These are phyloP conservation scores for Oophaga sylvatica DNA, from an alignment of 2,797 vertebrate species.

Conservation along the genomic window DNA sequence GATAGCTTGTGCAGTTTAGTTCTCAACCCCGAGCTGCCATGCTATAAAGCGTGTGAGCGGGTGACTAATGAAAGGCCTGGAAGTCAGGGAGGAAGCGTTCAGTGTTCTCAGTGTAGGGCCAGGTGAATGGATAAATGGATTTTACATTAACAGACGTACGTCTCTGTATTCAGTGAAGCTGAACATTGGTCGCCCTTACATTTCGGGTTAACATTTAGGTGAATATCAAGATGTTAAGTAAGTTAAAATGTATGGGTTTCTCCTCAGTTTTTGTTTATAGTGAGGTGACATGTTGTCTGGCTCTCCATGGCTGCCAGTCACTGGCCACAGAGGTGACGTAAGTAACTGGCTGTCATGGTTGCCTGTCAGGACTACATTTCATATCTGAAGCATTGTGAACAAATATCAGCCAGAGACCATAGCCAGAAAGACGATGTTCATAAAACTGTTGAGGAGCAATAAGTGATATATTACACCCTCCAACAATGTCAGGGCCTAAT, in stretches of 20 bases:
- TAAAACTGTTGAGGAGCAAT: too few relatives aligned
- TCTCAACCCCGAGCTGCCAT: not conserved
- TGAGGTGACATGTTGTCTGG: not conserved
- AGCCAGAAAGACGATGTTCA: too few relatives aligned
- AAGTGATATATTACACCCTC: too few relatives aligned
- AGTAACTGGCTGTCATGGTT: too few relatives aligned
- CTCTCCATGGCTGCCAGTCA: too few relatives aligned
- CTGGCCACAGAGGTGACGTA: too few relatives aligned
- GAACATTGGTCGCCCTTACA: not conserved
- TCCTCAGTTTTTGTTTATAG: not conserved
- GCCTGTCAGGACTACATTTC: too few relatives aligned
- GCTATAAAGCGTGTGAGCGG: not conserved
- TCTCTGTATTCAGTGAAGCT: not conserved
- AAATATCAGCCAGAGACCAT: too few relatives aligned
- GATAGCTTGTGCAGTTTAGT: not conserved
- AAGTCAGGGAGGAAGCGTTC: not conserved
- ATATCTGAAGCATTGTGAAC: too few relatives aligned
- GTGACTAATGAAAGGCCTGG: not conserved
- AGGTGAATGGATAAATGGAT: constrained; percentile 6
- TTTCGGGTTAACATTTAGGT: not conserved
- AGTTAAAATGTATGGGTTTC: not conserved
- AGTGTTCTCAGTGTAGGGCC: not conserved
- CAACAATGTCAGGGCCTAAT: too few relatives aligned
- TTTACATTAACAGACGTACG: constrained; percentile 6
- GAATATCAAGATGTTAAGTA: not conserved